Percentiles rank a stretch among this genome's conserved stretches.
phyloP scores from a whole-genome alignment of 2,888 invertebrate genomes.

The Tubulanus polymorphus region DNA sequence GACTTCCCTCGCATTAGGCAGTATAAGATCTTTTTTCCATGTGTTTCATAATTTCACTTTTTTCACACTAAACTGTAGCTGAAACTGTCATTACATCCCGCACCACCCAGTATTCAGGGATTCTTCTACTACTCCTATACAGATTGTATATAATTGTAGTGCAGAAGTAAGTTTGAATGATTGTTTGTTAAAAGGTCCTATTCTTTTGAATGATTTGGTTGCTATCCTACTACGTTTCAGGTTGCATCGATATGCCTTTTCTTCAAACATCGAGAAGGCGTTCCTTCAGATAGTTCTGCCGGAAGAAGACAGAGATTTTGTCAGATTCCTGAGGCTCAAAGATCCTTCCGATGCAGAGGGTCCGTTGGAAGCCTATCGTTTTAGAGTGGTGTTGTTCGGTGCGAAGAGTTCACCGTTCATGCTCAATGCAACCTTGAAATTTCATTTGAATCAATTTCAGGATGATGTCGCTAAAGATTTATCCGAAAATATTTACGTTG shows the following conservation, averaged over 20 bases:
- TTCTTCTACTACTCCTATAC: conserved; percentile 2
- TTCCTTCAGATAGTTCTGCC: conserved; percentile 12
- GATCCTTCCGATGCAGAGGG: conserved; percentile 4
- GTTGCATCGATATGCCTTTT: conserved; percentile 2
- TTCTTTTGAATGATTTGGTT: conserved; percentile 9
- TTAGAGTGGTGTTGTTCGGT: conserved; percentile 12
- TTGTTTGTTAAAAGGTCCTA: conserved; percentile 11
- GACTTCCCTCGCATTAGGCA: no score
- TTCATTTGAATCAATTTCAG: conserved; percentile 4
- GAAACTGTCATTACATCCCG: conserved; percentile 13
- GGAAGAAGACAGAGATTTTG: conserved; percentile 9
- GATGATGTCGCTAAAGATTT: neutral
- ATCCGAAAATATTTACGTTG: conserved; percentile 10
- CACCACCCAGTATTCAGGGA: conserved; percentile 8
- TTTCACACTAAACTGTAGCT: no score
- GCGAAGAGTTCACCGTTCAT: conserved; percentile 4
- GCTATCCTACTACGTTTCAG: conserved; percentile 4
- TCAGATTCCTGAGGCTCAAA: conserved; percentile 12
- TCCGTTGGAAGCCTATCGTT: conserved; percentile 9
- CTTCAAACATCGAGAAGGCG: conserved; percentile 16
- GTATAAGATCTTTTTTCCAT: no score
- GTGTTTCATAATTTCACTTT: no score
- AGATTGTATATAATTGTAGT: conserved; percentile 15
- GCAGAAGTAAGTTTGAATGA: conserved; percentile 14
- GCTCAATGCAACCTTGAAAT: neutral